Conservation (phyloP, 2,113 vertebrate species). For the Aix galericulata region DNA sequence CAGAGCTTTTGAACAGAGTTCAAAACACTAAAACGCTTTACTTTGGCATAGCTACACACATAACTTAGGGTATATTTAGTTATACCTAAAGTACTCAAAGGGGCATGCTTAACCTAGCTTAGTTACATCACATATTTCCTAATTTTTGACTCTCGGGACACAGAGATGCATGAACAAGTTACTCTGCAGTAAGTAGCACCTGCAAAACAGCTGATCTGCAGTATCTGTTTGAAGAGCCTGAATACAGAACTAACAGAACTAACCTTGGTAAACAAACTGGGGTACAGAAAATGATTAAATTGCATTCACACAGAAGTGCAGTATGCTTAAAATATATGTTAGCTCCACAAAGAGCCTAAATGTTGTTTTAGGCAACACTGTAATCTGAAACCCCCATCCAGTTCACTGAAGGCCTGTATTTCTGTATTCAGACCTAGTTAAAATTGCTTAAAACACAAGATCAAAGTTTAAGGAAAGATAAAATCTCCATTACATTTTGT, state of each 20-base stretch:
- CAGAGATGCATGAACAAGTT: neutral
- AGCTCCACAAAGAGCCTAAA: neutral
- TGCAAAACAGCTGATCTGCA: neutral
- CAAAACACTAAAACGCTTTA: neutral
- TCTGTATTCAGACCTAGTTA: neutral
- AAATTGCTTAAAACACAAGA: neutral
- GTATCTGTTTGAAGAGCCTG: neutral
- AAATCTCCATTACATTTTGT: neutral
- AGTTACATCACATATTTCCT: neutral
- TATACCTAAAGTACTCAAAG: neutral
- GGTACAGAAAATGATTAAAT: neutral
- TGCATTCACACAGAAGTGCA: neutral
- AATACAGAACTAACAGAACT: neutral
- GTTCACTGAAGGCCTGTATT: neutral
- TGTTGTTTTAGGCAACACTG: neutral
- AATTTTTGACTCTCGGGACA: neutral
- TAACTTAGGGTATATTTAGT: neutral
- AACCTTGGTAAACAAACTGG: neutral
- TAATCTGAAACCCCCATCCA: neutral
- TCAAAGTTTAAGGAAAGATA: neutral
- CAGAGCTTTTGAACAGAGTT: neutral
- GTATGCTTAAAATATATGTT: neutral
- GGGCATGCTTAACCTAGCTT: neutral
- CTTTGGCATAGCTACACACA: neutral
- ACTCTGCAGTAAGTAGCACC: neutral